Evolutionary conservation across 2,888 invertebrate genomes (phyloP).

Genomic region (Campoplex capitator): DNA sequence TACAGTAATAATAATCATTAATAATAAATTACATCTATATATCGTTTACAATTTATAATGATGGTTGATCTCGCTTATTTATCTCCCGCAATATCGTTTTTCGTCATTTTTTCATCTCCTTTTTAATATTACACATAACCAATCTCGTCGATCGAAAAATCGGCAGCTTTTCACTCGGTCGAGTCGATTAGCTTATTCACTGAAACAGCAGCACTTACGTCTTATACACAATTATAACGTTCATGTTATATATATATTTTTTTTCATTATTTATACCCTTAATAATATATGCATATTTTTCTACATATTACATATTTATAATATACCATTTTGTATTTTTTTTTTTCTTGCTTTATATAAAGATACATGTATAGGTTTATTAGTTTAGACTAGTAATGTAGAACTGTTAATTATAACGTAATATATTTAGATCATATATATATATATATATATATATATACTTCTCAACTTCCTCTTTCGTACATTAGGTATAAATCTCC

Average conservation of each 20-base stretch:
- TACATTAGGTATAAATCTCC: not conserved
- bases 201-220: conserved; percentile 57
- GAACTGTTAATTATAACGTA: conserved; percentile 65
- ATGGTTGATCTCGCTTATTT: conserved; percentile 57
- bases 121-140: conserved; percentile 66
- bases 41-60: conserved; percentile 51
- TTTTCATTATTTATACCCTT: conserved; percentile 56
- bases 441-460: conserved; percentile 43
- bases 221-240: conserved; percentile 71
- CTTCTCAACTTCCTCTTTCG: conserved; percentile 35
- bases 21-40: conserved; percentile 61
- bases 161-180: conserved; percentile 26
- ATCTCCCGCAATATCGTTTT: not conserved
- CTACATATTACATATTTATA: conserved; percentile 24
- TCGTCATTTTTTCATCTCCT: conserved; percentile 25
- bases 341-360: conserved; percentile 42
- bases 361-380: conserved; percentile 51
- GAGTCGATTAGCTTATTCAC: conserved; percentile 37
- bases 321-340: conserved; percentile 47
- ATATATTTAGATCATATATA: conserved; percentile 64
- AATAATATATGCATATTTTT: conserved; percentile 29
- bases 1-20: conserved; percentile 69
- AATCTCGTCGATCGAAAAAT: conserved; percentile 45
- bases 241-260: conserved; percentile 65
- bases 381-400: conserved; percentile 64